Evolutionary conservation across 2,888 invertebrate species (phyloP).

Genomic region (Ernsta delagoae): DNA sequence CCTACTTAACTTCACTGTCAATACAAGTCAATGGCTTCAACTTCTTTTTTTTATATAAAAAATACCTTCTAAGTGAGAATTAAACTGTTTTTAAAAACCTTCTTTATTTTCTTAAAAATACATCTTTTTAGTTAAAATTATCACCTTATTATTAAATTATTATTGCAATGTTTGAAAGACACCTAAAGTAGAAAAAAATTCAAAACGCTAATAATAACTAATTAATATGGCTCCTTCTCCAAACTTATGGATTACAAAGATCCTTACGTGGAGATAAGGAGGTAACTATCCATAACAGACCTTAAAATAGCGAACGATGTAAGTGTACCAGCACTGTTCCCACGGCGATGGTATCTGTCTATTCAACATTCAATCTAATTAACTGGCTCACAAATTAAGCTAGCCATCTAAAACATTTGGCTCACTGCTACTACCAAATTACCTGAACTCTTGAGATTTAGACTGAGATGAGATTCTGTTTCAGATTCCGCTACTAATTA

Average conservation of each 20-base stretch:
- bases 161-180: too few relatives aligned
- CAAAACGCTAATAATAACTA: too few relatives aligned
- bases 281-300: constrained; percentile 12
- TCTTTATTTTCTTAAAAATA: background rate
- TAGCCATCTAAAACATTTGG: constrained; percentile 2
- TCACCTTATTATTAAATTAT: too few relatives aligned
- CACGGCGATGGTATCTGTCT: constrained; percentile 54
- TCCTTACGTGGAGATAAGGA: background rate
- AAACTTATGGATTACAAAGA: background rate
- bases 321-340: constrained; percentile 43
- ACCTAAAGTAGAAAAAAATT: too few relatives aligned
- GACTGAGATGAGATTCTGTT: background rate
- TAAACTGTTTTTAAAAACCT: too few relatives aligned
- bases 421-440: background rate
- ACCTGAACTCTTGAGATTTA: background rate
- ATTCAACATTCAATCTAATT: constrained; percentile 63
- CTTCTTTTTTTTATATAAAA: background rate
- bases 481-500: background rate
- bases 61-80: background rate
- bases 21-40: background rate
- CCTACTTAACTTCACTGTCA: background rate
- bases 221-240: background rate
- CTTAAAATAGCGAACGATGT: constrained; percentile 12
- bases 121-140: too few relatives aligned
- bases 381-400: constrained; percentile 64